Base-by-base conservation (phyloP, 2,888 invertebrate species). In the Caenorhabditis sp. region DNA sequence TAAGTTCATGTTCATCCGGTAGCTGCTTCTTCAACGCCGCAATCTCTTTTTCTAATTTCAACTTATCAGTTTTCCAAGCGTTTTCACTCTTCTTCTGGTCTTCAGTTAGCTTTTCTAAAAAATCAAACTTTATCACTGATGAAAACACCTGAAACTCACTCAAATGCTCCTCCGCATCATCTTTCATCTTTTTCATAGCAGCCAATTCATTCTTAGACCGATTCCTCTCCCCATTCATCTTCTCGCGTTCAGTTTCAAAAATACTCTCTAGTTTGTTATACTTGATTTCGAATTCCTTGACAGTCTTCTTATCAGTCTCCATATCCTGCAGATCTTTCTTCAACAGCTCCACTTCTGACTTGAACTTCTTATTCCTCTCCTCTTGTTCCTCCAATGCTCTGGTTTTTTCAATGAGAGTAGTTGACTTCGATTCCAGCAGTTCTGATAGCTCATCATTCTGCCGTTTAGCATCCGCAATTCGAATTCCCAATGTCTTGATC, bases 221-320 rank as follows among this genome's bases (percentile, higher is more conserved):
- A 47, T 86, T 86, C 32, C 90, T 81, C 50, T 92, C 92, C 18
- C 82, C 76, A 62, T 88, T 87, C 83, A 86, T 87, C 65, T 90
- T 91, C 51, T 87, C 85, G 56, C 89, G 83, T 61, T 90, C 90
- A 44, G 86, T 62, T 26, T 92, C 90, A 81, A 89, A 92, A 35
- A 92, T 85, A 24, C 83, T 85, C 79, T 92, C 92, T 82, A 92
- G 72, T 67, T 91, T 91, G 40, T 88, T 89, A 78, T 91, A 89
- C 72, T 91, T 90, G 68, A 89, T 91, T 76, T 90, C 90, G 67
- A 88, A 90, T 67, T 91, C 92, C 50, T 88, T 87, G 3, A 89
- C 86, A 3, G 80, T 80, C 60, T 88, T 88, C 44, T 87, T 88
- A 70, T 91, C 90, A n/a, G 86, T 84, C 56, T 90, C 92, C 71